Base-by-base conservation (phyloP, 2,888 invertebrate genomes). In the Willowsia nigromaculata region DNA sequence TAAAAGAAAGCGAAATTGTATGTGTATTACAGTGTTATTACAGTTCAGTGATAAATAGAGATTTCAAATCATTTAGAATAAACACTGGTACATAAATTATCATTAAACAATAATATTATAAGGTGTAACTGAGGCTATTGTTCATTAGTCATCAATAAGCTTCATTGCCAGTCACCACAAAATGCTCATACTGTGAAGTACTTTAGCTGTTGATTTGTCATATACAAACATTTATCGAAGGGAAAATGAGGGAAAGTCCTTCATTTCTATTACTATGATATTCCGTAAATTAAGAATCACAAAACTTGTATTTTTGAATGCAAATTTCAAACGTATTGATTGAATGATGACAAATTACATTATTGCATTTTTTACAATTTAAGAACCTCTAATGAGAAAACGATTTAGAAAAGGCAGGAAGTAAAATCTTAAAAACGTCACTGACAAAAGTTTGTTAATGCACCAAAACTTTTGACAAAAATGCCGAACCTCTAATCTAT, bases 141-240 rank as follows among this genome's bases (percentile, higher is more conserved):
- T 83, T 33, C 37, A 74, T 25, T 50, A 78, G 53, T 33, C 56
- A 56, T 78, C 78, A 78, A 78, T 78, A 78, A 76, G 82, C 88
- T 88, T 88, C 82, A 88, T 83, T 82, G 76, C 82, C 88, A 88
- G 88, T 88, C 88, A 88, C 88, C 88, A 88, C 88, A 82, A 56
- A 86, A 88, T 88, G 88, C 88, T 88, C 88, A 88, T 76, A 53
- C 13, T 78, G 76, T 78, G 56, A 53, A 78, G n/a, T 76, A 71
- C 18, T 11, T 1, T 15, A 40, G 27, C 27, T 43, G 59, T 37
- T 82, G 62, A 65, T 30, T 82, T 82, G n/a, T 62, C 65, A 65
- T 59, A 59, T 56, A 65, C n/a, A n/a, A n/a, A n/a, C n/a, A n/a
- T n/a, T n/a, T n/a, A n/a, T n/a, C n/a, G n/a, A n/a, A n/a, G n/a